Evolutionary conservation across 2,113 vertebrate genomes (phyloP).

Genomic region (Jacana jacana): DNA sequence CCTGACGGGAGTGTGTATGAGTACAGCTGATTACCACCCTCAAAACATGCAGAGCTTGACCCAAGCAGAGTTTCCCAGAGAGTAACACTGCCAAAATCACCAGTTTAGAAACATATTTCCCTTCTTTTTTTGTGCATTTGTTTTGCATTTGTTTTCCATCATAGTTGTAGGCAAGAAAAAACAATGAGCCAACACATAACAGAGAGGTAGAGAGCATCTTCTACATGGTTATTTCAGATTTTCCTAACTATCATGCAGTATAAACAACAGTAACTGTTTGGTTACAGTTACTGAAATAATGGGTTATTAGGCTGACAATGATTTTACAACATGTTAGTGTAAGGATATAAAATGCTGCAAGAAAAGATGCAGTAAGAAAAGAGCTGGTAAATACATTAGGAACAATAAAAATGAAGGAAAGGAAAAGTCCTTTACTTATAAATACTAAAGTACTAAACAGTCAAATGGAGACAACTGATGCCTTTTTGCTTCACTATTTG

Average conservation of each 20-base stretch:
- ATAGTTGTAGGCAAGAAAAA: neutral
- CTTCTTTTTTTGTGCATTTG: neutral
- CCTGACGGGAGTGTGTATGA: accelerated
- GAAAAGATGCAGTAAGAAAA: neutral
- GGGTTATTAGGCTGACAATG: neutral
- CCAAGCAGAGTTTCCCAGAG: neutral
- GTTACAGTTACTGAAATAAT: neutral
- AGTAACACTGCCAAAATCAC: neutral
- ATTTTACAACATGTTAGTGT: neutral
- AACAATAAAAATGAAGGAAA: neutral
- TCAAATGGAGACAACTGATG: neutral
- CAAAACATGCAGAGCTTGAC: neutral
- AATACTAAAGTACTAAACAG: neutral
- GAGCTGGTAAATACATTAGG: neutral
- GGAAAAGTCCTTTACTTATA: neutral
- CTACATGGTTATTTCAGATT: neutral
- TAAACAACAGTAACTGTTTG: neutral
- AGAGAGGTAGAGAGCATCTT: neutral
- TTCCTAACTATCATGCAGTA: neutral
- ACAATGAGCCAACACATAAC: neutral
- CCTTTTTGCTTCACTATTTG: neutral
- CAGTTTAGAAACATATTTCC: neutral
- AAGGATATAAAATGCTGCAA: neutral
- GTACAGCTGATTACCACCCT: neutral
- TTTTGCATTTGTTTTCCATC: neutral